phyloP scores from a whole-genome alignment of 2,113 vertebrate species.

The Lophius piscatorius region DNA sequence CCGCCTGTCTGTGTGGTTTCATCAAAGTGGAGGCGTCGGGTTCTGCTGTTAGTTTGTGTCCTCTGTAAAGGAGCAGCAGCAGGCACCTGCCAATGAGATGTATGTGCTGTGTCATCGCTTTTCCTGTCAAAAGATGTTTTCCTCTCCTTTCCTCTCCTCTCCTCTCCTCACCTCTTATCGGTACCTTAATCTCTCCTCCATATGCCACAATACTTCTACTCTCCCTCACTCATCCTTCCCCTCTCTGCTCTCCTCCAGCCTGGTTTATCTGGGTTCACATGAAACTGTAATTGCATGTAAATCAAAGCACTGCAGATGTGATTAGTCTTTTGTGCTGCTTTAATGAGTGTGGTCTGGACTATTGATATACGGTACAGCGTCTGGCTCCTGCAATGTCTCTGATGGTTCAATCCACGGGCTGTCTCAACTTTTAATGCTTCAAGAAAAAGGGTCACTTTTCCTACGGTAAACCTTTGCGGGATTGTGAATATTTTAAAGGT shows the following conservation, averaged over 20 bases:
- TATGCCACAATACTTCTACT: conserved; percentile 18
- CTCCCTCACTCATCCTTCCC: conserved; percentile 19
- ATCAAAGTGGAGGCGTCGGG: conserved; percentile 25
- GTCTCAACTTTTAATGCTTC: conserved; percentile 21
- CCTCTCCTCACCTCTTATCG: not conserved
- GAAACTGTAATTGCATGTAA: conserved; percentile 78
- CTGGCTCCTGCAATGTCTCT: conserved; percentile 33
- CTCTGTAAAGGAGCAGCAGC: conserved; percentile 68
- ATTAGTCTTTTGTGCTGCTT: conserved; percentile 74
- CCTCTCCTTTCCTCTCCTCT: conserved; percentile 38
- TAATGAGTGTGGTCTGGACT: conserved; percentile 69
- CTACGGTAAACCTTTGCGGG: not conserved
- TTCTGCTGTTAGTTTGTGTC: conserved; percentile 29
- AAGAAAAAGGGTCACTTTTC: not conserved
- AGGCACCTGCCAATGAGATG: conserved; percentile 68
- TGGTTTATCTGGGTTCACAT: conserved; percentile 67
- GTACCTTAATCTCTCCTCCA: conserved; percentile 2
- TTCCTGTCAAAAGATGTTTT: conserved; percentile 60
- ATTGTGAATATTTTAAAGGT: not conserved
- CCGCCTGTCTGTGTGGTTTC: conserved; percentile 14
- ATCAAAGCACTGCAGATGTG: conserved; percentile 71
- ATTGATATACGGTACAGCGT: conserved; percentile 40
- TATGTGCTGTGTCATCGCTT: conserved; percentile 75
- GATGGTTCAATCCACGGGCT: conserved; percentile 29
- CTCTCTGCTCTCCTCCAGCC: conserved; percentile 22